Evolutionary conservation across 35 echinoderm and acorn worm species (phyloP).

Genomic region (Patiria miniata): DNA sequence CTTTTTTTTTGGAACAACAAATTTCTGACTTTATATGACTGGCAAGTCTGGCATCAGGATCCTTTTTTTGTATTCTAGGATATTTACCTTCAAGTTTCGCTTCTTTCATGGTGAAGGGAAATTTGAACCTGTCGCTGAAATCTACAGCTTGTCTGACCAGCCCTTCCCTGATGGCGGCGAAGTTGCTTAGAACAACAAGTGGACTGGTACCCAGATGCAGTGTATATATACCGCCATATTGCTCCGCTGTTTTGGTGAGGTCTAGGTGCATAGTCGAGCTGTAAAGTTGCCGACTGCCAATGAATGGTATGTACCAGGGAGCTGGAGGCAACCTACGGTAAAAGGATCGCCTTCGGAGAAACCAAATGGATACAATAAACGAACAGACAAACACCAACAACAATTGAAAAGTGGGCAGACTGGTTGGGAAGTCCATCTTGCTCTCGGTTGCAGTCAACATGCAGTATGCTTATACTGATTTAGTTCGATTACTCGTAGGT

Average conservation of each 20-base stretch:
- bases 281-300: neutral
- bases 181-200: neutral
- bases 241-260: neutral
- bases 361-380: neutral
- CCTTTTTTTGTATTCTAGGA: no score
- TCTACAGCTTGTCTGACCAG: neutral
- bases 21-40: no score
- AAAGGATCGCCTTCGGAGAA: neutral
- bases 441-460: no score
- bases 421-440: neutral
- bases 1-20: no score
- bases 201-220: neutral
- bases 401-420: neutral
- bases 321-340: neutral
- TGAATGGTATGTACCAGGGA: conserved; percentile 5
- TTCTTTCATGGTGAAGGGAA: neutral
- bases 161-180: neutral
- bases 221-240: neutral
- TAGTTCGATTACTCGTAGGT: no score
- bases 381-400: neutral
- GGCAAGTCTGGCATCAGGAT: no score
- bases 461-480: no score
- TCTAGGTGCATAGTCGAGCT: neutral
- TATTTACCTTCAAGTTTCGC: neutral
- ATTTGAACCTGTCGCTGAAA: neutral